These are phyloP conservation scores for Timema cristinae DNA, from an alignment of 2,888 invertebrate species.

Conservation along the genomic window DNA sequence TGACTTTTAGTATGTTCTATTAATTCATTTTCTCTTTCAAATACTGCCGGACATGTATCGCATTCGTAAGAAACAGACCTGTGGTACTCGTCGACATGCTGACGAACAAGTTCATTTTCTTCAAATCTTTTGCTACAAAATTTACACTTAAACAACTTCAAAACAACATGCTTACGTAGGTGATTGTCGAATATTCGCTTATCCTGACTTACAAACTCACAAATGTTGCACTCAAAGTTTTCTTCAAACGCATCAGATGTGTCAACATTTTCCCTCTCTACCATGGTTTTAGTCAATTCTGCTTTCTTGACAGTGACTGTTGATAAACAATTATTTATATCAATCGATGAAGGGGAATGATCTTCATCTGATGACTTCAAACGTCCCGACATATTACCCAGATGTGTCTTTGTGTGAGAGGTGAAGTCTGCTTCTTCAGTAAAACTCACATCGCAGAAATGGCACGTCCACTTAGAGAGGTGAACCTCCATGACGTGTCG, in stretches of 20 bases:
- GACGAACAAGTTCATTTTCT: conserved; percentile 14
- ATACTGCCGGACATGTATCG: conserved; percentile 10
- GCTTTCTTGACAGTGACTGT: background rate
- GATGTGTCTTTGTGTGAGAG: conserved; percentile 29
- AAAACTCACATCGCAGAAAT: conserved; percentile 29
- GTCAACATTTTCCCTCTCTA: background rate
- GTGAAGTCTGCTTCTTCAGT: conserved; percentile 29
- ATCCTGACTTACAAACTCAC: conserved; percentile 22
- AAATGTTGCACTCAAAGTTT: conserved; percentile 27
- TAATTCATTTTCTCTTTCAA: background rate
- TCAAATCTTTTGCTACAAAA: conserved; percentile 24
- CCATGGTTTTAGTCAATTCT: background rate
- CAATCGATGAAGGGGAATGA: background rate
- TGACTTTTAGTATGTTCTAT: conserved; percentile 24
- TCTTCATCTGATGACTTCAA: conserved; percentile 16
- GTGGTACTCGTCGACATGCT: conserved; percentile 18
- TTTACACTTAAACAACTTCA: conserved; percentile 27
- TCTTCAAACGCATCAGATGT: background rate
- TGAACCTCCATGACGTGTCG: conserved; percentile 28
- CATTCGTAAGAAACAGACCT: conserved; percentile 6
- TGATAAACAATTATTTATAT: too few relatives aligned
- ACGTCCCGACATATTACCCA: background rate
- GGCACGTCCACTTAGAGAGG: conserved; percentile 29
- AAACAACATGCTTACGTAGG: conserved; percentile 25
- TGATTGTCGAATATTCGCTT: conserved; percentile 26